Percentiles rank a stretch among this genome's conserved stretches.
Conservation (phyloP, 2,888 invertebrate genomes). For the Plagiodera versicolora region DNA sequence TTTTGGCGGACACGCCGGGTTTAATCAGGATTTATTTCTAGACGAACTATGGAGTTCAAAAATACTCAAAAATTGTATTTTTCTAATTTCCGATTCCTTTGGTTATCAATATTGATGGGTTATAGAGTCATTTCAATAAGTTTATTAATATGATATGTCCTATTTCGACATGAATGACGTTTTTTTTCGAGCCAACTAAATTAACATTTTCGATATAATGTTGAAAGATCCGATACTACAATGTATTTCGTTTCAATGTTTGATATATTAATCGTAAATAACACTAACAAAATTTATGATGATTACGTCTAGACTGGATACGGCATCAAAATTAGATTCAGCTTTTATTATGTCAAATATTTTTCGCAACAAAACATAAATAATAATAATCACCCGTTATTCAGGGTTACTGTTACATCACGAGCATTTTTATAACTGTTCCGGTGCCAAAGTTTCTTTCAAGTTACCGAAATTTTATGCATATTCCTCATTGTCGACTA, state of each 20-base stretch:
- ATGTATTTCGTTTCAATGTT: constrained; percentile 7
- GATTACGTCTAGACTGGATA: constrained; percentile 28
- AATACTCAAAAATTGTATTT: no score
- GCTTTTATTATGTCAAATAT: constrained; percentile 3
- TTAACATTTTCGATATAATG: background rate
- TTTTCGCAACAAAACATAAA: constrained; percentile 15
- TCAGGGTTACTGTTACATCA: constrained; percentile 21
- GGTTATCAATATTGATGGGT: no score
- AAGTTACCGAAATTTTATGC: constrained; percentile 19
- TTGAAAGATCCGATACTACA: background rate
- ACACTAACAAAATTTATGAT: constrained; percentile 27
- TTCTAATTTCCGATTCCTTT: no score
- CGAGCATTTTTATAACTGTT: constrained; percentile 25
- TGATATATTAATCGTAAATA: constrained; percentile 16
- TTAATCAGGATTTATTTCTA: no score
- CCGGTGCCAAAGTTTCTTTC: constrained; percentile 20
- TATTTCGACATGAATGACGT: no score
- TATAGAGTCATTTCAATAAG: no score
- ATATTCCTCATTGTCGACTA: constrained; percentile 15
- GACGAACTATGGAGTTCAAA: no score
- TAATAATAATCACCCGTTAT: constrained; percentile 19
- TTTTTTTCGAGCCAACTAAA: background rate
- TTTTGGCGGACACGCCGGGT: no score
- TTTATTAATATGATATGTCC: no score
- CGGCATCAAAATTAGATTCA: constrained; percentile 17